Base-by-base conservation (phyloP, 1,140 invertebrate species). In the Drosophila bifasciata region DNA sequence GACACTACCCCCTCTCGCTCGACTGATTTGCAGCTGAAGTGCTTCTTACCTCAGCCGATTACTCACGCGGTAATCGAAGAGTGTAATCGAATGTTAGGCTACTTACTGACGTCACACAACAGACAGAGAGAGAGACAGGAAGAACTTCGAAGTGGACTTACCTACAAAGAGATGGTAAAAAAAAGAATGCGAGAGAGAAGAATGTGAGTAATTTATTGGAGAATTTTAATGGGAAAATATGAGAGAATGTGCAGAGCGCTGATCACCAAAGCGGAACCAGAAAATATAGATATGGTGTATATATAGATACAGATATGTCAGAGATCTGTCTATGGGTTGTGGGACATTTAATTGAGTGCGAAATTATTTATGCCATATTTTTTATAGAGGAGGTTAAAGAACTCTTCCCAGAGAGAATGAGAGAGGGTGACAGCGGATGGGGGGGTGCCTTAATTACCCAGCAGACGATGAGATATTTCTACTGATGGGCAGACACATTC, bases 331-430 rank as follows among this genome's bases (percentile, higher is more conserved):
- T 36, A 36, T 36, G 32, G 32, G 9, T 4, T 19, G 32, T 67
- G 41, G 61, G 52, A 76, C 71, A 84, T 66, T 76, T 79, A 84
- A 84, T 84, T 79, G 64, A 73, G 80, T 84, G 80, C 67, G 72
- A 80, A 62, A 70, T 73, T 57, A 73, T 76, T 41, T 40, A 48
- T 72, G 8, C 32, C 32, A 68, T 48, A 6, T 63, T 64, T 70
- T 72, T 62, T 48, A 48, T 71, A 17, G 46, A 9, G 52, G 60
- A n/a, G 70, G 70, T 61, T 63, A 36, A 70, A 70, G 70, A 74
- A 74, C 70, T 74, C 70, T 74, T 57, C 23, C 36, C 32, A 36
- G 32, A 36, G 11, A 36, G 1, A 32, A n/a, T n/a, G 40, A 25
- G 40, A 19, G 46, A 63, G 48, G 39, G 49, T 17, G 21, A 2